Conservation (phyloP, 2,113 vertebrate species). For the Struthio camelus region DNA sequence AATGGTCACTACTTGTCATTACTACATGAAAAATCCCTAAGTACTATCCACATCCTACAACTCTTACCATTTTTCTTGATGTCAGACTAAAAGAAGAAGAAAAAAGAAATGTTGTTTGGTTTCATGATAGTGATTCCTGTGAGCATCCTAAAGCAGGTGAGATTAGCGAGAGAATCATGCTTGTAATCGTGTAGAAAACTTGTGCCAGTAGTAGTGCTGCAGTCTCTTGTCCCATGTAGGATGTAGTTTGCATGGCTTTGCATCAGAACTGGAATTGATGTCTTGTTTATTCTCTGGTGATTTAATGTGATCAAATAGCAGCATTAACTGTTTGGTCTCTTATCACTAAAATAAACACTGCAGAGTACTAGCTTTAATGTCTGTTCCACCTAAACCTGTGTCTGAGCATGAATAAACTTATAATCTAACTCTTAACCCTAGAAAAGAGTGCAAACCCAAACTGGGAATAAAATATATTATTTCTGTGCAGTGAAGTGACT, state of each 20-base stretch:
- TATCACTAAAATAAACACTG: neutral
- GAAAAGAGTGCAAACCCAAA: neutral
- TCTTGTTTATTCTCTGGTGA: neutral
- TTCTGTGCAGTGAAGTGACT: neutral
- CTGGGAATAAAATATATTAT: neutral
- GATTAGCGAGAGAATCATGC: conserved; percentile 11
- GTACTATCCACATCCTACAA: neutral
- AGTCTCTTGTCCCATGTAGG: neutral
- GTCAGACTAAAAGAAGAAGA: conserved; percentile 81
- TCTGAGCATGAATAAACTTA: neutral
- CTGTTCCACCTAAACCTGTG: neutral
- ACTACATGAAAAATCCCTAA: neutral
- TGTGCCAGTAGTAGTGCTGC: conserved; percentile 4
- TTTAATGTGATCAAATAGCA: neutral
- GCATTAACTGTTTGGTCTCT: neutral
- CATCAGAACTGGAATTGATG: neutral
- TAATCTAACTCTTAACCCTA: neutral
- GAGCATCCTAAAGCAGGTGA: conserved; percentile 70
- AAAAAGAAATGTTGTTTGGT: conserved; percentile 87
- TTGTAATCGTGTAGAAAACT: neutral
- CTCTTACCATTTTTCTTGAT: conserved; percentile 37
- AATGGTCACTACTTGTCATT: neutral
- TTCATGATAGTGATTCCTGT: conserved; percentile 74
- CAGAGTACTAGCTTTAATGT: neutral
- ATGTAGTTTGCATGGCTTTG: conserved; percentile 54